These are phyloP conservation scores for Cheirogaleus medius DNA, from an alignment of 2,113 vertebrate species.

Conservation along the genomic window DNA sequence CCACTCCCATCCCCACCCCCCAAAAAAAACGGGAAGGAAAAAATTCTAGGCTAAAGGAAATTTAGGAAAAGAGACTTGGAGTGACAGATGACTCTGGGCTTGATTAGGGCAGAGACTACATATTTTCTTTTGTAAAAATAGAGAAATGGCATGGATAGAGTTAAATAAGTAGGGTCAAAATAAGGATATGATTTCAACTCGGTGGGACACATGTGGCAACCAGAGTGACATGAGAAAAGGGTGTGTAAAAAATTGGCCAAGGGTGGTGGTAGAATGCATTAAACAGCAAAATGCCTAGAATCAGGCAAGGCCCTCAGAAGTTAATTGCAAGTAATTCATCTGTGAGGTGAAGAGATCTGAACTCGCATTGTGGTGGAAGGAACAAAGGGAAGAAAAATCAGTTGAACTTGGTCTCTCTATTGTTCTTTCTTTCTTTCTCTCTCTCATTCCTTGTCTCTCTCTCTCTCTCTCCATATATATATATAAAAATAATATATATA, in stretches of 20 bases:
- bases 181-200: not conserved
- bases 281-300: not conserved
- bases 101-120: not conserved
- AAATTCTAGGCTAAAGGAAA: not conserved
- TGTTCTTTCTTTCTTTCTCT: not conserved
- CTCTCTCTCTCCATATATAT: not conserved
- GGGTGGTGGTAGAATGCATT: not conserved
- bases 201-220: not conserved
- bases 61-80: not conserved
- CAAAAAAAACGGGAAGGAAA: not conserved
- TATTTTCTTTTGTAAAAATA: not conserved
- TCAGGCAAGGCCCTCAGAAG: not conserved
- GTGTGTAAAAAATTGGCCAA: not conserved
- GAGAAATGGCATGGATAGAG: not conserved
- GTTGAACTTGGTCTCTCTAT: not conserved
- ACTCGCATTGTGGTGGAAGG: not conserved
- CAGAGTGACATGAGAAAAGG: not conserved
- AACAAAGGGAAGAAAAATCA: constrained; percentile 26
- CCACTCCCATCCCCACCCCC: not conserved
- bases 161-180: not conserved
- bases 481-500: not conserved
- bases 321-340: not conserved
- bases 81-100: not conserved
- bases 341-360: not conserved
- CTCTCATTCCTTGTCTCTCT: not conserved